A percentile compares a stretch with the other conserved stretches of the same genome.
These are phyloP conservation scores for Nephotettix cincticeps DNA, from an alignment of 1,140 invertebrate genomes.

Conservation along the genomic window DNA sequence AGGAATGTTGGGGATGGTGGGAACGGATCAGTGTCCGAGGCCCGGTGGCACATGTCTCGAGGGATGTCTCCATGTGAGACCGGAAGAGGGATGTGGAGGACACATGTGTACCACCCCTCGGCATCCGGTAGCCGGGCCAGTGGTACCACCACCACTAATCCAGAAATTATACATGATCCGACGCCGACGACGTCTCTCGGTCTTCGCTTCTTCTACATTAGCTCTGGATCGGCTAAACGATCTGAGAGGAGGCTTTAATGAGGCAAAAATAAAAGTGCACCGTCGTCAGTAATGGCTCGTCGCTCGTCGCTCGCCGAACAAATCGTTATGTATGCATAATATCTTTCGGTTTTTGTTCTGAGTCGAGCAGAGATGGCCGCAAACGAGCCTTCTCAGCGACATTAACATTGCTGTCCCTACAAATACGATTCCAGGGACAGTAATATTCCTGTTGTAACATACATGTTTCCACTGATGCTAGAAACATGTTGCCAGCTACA, in stretches of 20 bases:
- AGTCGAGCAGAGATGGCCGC: not conserved
- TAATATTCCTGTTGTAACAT: no score
- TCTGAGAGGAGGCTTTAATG: conserved; percentile 18
- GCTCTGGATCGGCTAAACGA: conserved; percentile 10
- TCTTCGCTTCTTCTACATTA: conserved; percentile 8
- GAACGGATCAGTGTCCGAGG: no score
- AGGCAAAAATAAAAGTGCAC: conserved; percentile 19
- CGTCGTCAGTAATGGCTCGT: not conserved
- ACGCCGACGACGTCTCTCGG: no score
- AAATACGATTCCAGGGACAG: no score
- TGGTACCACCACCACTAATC: not conserved
- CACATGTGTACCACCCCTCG: conserved; percentile 7
- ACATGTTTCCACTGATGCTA: no score
- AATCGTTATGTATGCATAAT: conserved; percentile 23
- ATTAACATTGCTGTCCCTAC: no score
- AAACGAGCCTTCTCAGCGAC: no score
- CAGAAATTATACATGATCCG: not conserved
- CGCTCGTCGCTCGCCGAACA: not conserved
- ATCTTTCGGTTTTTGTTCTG: conserved; percentile 22
- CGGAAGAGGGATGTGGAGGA: not conserved
- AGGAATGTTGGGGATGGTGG: no score
- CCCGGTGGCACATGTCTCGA: no score
- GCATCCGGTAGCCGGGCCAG: not conserved
- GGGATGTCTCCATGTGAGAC: not conserved
- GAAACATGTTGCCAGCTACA: no score